Evolutionary conservation across 2,888 invertebrate species (phyloP).

Genomic region (Drymonia ruficornis): DNA sequence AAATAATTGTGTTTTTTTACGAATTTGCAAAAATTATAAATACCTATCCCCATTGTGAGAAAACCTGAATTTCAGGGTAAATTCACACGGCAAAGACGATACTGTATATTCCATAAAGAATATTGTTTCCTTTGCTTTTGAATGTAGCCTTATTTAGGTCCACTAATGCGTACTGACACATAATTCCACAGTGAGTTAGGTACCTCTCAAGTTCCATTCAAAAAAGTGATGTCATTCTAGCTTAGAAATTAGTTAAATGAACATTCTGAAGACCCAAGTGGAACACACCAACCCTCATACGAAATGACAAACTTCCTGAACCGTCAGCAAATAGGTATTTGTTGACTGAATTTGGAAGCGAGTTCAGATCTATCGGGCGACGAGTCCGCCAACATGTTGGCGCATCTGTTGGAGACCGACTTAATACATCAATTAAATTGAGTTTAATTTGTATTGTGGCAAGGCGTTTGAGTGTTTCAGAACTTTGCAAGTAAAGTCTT

Average conservation of each 20-base stretch:
- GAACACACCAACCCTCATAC: conserved; percentile 48
- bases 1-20: no score
- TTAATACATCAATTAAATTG: conserved; percentile 13
- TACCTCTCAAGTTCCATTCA: no score
- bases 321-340: conserved; percentile 70
- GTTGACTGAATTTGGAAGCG: conserved; percentile 57
- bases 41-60: no score
- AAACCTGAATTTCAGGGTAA: no score
- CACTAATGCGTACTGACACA: no score
- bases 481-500: not conserved
- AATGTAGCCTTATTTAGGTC: no score
- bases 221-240: no score
- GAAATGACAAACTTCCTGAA: conserved; percentile 72
- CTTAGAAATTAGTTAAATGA: not conserved
- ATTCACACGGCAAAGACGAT: no score
- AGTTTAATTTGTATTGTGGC: conserved; percentile 17
- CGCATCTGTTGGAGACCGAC: conserved; percentile 2
- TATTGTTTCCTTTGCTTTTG: no score
- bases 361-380: conserved; percentile 23
- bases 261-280: conserved; percentile 34
- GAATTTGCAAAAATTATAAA: no score
- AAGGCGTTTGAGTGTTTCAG: not conserved
- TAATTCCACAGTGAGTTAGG: no score
- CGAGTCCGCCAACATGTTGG: conserved; percentile 18
- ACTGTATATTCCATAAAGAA: no score